A percentile compares a stretch with the other conserved stretches of the same genome.
Conservation (phyloP, 2,797 vertebrate species). For the Rachycentron canadum region DNA sequence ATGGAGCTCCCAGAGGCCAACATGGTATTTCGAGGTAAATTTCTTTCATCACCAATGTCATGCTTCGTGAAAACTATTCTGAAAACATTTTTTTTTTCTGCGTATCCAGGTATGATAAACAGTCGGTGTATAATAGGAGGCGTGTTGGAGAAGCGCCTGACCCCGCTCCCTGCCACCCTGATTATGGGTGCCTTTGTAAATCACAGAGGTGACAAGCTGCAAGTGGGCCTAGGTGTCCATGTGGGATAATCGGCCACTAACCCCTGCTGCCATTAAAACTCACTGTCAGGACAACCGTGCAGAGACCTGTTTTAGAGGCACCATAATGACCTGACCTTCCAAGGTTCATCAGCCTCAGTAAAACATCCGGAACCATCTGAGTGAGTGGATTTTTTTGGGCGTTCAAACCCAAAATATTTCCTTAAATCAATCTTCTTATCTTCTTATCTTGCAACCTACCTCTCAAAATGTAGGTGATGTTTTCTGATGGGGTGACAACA, state of each 20-base stretch:
- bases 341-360: slow-evolving; percentile 24
- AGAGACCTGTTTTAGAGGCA: slow-evolving; percentile 37
- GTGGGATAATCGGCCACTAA: slow-evolving; percentile 76
- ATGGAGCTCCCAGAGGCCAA: slow-evolving; percentile 93
- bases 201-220: slow-evolving; percentile 94
- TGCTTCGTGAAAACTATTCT: neutral
- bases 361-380: slow-evolving; percentile 26
- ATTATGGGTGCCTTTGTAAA: slow-evolving; percentile 96
- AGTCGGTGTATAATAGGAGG: slow-evolving; percentile 96
- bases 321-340: neutral
- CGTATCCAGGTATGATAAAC: slow-evolving; percentile 90
- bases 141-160: slow-evolving; percentile 93
- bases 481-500: slow-evolving; percentile 27
- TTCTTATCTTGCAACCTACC: slow-evolving; percentile 61
- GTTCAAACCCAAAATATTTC: slow-evolving; percentile 32
- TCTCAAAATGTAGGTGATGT: slow-evolving; percentile 59
- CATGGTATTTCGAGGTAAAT: slow-evolving; percentile 92
- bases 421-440: slow-evolving; percentile 23
- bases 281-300: slow-evolving; percentile 41
- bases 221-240: slow-evolving; percentile 86
- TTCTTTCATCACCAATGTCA: slow-evolving; percentile 2
- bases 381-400: neutral
- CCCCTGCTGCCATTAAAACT: slow-evolving; percentile 16
- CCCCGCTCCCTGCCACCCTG: slow-evolving; percentile 93
- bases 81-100: slow-evolving; percentile 29